Percentiles rank a stretch among this genome's conserved stretches.
Conservation (phyloP, 2,797 vertebrate genomes). For the Artibeus jamaicensis region DNA sequence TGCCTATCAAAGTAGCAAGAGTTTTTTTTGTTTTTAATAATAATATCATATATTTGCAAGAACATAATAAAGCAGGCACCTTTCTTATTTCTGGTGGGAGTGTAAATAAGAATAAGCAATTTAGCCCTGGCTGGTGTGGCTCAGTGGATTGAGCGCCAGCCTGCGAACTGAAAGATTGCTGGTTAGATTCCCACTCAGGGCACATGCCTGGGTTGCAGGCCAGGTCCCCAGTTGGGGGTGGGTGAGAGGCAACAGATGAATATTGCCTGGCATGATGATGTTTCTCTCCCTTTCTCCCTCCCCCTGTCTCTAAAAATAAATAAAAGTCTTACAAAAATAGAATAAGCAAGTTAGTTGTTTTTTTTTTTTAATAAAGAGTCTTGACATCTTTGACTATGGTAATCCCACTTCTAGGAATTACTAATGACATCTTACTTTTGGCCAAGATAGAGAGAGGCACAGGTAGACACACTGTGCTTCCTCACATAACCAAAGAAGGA, state of each 20-base stretch:
- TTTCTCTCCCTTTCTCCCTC: too few species aligned
- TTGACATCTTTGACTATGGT: neutral
- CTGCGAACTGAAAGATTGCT: neutral
- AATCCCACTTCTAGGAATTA: neutral
- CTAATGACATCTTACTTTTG: neutral
- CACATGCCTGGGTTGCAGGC: neutral
- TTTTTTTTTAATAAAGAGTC: neutral
- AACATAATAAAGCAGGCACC: neutral
- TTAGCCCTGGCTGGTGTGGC: neutral
- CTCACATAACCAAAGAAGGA: too few species aligned
- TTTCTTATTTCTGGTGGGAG: neutral
- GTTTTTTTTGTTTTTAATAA: neutral
- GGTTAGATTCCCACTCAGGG: neutral
- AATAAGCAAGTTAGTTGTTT: neutral
- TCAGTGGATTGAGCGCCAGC: neutral
- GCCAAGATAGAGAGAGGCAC: too few species aligned
- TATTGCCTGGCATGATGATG: neutral
- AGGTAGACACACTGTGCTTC: too few species aligned
- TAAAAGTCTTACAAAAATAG: neutral
- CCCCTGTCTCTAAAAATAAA: too few species aligned
- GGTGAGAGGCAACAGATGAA: neutral
- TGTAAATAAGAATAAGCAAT: slow-evolving; percentile 1
- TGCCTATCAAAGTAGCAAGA: neutral
- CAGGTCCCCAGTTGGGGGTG: neutral
- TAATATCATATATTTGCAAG: neutral